Evolutionary conservation across 2,113 vertebrate species (phyloP), one percentile per base, ranked within the genome.

Genomic region (Brachyhypopomus gauderio): DNA sequence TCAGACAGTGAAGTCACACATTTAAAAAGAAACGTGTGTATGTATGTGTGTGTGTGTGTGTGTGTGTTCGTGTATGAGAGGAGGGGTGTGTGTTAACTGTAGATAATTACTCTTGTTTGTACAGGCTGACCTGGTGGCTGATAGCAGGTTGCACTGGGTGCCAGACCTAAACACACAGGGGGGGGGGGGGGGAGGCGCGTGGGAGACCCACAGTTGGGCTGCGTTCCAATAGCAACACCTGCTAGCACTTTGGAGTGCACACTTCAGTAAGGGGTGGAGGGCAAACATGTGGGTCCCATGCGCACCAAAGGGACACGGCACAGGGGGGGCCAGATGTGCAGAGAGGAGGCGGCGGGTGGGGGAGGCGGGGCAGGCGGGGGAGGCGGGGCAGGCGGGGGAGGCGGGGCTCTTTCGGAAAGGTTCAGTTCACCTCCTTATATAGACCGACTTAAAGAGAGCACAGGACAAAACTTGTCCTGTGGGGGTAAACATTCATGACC

Each of bases 1-100:
- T 94, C 94, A 92, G 89, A 92, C 88, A 75, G 91, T 96, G 94
- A 96, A 94, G 92, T 94, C 94, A 96, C 89, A 88, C 78, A 92
- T 93, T 94, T 93, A 84, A 67, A 58, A 80, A 84, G 86, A 80
- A 78, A 67, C 87, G 82, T n/a, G 67, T 67, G 58, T 48, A n/a
- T 62, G 69, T 7, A 36, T 69, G 30, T 67, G 64, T 20, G 30
- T 67, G 30, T 75, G 38, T 7, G 71, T 17, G 30, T 69, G 58
- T 52, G 23, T 62, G 70, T 4, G 19, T 76, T 30, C 19, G 64
- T 36, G 30, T 67, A 48, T 75, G 38, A 25, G 36, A 36, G 83
- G 19, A 79, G 81, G 83, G 87, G 92, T 86, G 84, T 78, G 59
- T 36, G 75, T 81, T 75, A 84, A 87, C 87, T 90, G 89, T 85